These are phyloP conservation scores for Microtus agrestis DNA, from an alignment of 2,797 vertebrate species.

Conservation along the genomic window DNA sequence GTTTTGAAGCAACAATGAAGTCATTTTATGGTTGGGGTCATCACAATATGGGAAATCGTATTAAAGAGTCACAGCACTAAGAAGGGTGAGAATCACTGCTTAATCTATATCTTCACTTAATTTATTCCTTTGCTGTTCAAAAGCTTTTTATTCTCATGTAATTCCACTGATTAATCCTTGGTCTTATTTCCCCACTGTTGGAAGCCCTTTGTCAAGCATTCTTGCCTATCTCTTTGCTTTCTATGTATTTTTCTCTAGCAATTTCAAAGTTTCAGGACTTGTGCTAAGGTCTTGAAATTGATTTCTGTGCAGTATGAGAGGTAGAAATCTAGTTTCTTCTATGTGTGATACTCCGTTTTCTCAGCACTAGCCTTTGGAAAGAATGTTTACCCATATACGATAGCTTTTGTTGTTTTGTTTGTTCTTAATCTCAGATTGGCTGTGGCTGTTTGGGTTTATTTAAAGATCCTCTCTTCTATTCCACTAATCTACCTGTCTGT, in stretches of 20 bases:
- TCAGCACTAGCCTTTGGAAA: not conserved
- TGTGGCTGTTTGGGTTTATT: not conserved
- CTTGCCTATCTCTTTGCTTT: not conserved
- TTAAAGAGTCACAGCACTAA: no score
- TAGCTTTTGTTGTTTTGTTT: not conserved
- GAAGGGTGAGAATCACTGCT: not conserved
- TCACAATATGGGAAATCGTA: not conserved
- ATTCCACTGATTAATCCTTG: not conserved
- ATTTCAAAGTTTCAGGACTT: not conserved
- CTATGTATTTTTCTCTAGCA: not conserved
- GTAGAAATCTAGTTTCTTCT: not conserved
- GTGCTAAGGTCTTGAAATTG: not conserved
- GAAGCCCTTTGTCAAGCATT: not conserved
- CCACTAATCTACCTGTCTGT: not conserved
- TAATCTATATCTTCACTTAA: not conserved
- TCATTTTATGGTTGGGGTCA: not conserved
- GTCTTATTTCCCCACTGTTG: not conserved
- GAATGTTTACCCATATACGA: not conserved
- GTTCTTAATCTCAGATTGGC: not conserved
- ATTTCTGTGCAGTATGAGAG: not conserved
- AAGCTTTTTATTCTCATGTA: not conserved
- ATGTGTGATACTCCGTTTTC: not conserved
- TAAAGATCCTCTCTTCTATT: not conserved
- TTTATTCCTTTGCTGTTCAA: not conserved
- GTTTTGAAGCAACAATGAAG: not conserved